Conservation (phyloP, 2,888 invertebrate genomes). For the Leptinotarsa tumamoca region DNA sequence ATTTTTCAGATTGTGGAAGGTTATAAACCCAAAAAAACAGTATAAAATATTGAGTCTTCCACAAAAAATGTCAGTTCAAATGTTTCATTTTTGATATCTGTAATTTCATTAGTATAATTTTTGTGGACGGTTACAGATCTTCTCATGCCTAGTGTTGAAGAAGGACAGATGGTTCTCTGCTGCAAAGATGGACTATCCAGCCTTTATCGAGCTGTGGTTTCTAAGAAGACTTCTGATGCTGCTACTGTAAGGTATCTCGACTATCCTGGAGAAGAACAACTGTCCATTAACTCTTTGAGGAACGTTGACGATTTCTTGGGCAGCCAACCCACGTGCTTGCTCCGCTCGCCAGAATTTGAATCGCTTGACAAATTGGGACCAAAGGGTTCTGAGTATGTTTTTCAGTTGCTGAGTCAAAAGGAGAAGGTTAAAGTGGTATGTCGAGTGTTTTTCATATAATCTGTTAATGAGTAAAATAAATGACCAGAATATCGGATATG, state of each 20-base stretch:
- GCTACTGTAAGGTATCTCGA: constrained; percentile 56
- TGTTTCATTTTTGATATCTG: too few relatives aligned
- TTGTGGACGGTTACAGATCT: constrained; percentile 44
- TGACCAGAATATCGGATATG: too few relatives aligned
- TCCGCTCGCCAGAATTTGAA: constrained; percentile 46
- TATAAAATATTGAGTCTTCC: too few relatives aligned
- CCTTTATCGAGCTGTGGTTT: constrained; percentile 54
- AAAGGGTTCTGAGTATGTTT: constrained; percentile 35
- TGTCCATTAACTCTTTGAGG: constrained; percentile 51
- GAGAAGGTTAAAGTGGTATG: constrained; percentile 47
- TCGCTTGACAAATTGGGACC: constrained; percentile 37
- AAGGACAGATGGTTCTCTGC: constrained; percentile 55
- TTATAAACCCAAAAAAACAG: too few relatives aligned
- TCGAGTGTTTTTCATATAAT: constrained; percentile 10
- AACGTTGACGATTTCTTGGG: constrained; percentile 53
- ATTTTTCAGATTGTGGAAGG: too few relatives aligned
- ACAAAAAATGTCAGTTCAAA: too few relatives aligned
- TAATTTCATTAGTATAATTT: too few relatives aligned
- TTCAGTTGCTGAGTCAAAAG: constrained; percentile 42
- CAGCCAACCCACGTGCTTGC: constrained; percentile 42
- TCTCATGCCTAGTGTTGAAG: constrained; percentile 47
- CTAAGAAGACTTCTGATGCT: constrained; percentile 38
- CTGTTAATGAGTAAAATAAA: too few relatives aligned
- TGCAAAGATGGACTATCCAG: constrained; percentile 44
- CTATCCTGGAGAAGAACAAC: constrained; percentile 49